Evolutionary conservation across 2,888 invertebrate species (phyloP).

Genomic region (Clanis bilineata): DNA sequence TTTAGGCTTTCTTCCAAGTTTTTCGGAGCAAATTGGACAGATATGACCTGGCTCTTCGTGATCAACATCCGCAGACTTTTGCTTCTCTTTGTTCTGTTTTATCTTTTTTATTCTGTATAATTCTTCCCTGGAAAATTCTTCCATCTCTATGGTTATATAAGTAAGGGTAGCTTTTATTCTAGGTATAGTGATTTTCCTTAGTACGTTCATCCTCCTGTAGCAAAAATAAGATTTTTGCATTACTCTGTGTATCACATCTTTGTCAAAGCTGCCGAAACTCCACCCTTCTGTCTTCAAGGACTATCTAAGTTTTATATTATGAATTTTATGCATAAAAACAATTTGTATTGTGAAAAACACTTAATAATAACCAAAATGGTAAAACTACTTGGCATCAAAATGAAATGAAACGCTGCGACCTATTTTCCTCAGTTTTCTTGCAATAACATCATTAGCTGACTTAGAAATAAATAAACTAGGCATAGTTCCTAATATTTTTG

Average conservation of each 20-base stretch:
- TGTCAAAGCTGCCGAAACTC: constrained; percentile 22
- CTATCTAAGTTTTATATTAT: constrained; percentile 23
- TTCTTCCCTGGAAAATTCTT: constrained; percentile 50
- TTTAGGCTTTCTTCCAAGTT: neutral
- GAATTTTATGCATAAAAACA: neutral
- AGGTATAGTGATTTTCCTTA: constrained; percentile 46
- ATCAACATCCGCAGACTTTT: neutral
- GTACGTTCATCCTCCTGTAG: constrained; percentile 45
- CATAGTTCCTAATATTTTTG: neutral
- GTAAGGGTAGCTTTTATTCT: constrained; percentile 37
- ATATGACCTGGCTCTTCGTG: neutral
- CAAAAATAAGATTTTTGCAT: constrained; percentile 25
- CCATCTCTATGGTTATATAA: constrained; percentile 43
- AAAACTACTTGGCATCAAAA: neutral
- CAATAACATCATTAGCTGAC: neutral
- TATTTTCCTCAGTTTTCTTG: neutral
- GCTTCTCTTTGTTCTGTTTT: constrained; percentile 30
- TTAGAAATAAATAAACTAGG: neutral
- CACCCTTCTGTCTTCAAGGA: constrained; percentile 38
- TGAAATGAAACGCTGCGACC: neutral
- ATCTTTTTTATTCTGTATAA: constrained; percentile 43
- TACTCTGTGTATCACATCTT: too few relatives aligned
- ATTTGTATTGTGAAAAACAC: neutral
- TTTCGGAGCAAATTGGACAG: constrained; percentile 26
- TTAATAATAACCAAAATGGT: neutral